phyloP scores from a whole-genome alignment of 2,797 vertebrate genomes.

The Peromyscus aztecus region DNA sequence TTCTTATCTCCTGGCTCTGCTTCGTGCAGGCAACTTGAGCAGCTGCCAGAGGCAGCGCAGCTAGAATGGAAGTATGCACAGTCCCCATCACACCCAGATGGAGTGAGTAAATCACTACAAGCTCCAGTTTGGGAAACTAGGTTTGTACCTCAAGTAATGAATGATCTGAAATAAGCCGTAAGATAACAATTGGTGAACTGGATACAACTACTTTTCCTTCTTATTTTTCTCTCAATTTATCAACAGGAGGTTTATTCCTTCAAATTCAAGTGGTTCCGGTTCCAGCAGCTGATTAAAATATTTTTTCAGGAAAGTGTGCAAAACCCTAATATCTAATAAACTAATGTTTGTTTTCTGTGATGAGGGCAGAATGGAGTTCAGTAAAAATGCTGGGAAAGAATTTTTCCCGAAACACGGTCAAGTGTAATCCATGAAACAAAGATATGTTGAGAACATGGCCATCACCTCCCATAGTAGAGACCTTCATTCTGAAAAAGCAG shows the following conservation, averaged over 20 bases:
- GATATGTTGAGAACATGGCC: not conserved
- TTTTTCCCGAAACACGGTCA: slow-evolving; percentile 17
- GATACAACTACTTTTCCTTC: slow-evolving; percentile 4
- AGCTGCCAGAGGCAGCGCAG: not conserved
- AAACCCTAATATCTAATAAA: slow-evolving; percentile 15
- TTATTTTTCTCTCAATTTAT: slow-evolving; percentile 37
- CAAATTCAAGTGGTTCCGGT: slow-evolving; percentile 18
- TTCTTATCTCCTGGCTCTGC: slow-evolving; percentile 63
- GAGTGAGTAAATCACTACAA: slow-evolving; percentile 66
- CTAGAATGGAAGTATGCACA: slow-evolving; percentile 69
- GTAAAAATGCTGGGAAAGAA: not conserved
- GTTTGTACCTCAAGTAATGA: slow-evolving; percentile 31
- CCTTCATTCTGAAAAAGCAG: not conserved
- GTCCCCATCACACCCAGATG: slow-evolving; percentile 70
- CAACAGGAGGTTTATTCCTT: slow-evolving; percentile 2
- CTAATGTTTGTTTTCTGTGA: not conserved
- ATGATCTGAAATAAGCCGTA: slow-evolving; percentile 57
- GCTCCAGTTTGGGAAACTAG: slow-evolving; percentile 58
- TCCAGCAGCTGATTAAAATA: not conserved
- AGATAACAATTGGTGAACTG: slow-evolving; percentile 47
- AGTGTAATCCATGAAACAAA: slow-evolving; percentile 29
- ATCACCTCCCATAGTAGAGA: not conserved
- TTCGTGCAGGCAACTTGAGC: not conserved
- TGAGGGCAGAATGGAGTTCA: not conserved
- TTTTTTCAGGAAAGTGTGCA: slow-evolving; percentile 31